A percentile compares a stretch with the other conserved stretches of the same genome.
These are phyloP conservation scores for Polyergus mexicanus DNA, from an alignment of 1,140 invertebrate genomes.

Conservation along the genomic window DNA sequence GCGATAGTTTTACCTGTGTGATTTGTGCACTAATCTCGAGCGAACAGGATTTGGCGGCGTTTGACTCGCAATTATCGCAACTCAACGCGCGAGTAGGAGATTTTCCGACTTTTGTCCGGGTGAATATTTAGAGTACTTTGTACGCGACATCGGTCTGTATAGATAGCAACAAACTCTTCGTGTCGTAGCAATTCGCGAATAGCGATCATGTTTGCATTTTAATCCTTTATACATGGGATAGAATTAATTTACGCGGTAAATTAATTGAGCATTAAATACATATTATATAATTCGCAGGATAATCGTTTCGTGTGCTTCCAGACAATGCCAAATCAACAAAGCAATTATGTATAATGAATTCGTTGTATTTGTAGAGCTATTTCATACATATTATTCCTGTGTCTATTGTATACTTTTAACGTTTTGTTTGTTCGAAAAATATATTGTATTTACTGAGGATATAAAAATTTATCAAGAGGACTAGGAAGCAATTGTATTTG, in stretches of 20 bases:
- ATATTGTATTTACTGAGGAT: no score
- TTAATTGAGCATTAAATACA: background rate
- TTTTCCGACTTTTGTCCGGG: background rate
- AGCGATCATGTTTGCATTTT: background rate
- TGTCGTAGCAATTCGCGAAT: background rate
- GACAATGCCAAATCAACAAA: background rate
- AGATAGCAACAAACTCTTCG: background rate
- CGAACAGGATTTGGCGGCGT: background rate
- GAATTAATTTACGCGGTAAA: background rate
- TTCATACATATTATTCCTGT: background rate
- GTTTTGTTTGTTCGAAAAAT: background rate
- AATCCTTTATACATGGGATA: background rate
- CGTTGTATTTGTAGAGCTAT: background rate
- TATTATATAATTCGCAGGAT: background rate
- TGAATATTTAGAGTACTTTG: background rate
- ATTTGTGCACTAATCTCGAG: background rate
- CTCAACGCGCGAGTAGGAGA: background rate
- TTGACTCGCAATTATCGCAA: background rate
- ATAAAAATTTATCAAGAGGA: background rate
- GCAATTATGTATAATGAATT: background rate
- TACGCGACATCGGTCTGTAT: background rate
- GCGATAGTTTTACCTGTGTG: background rate
- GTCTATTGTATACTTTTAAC: background rate
- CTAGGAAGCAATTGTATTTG: no score
- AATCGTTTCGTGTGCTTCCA: background rate